Percentiles rank a stretch among this genome's conserved stretches.
phyloP scores from a whole-genome alignment of 1,140 invertebrate species.

The Pseudoatta argentina region DNA sequence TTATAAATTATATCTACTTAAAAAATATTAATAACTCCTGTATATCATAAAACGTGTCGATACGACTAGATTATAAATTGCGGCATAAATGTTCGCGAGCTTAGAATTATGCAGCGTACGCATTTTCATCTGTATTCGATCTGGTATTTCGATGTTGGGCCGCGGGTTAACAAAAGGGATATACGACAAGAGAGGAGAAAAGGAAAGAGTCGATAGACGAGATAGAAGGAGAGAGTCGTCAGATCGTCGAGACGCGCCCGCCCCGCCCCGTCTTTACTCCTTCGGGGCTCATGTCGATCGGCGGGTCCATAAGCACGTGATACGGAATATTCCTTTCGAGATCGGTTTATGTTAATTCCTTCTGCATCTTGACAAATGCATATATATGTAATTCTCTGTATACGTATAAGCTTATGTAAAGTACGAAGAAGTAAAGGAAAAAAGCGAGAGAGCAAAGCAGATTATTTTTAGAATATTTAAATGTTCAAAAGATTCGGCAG shows the following conservation, averaged over 20 bases:
- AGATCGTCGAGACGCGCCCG: constrained; percentile 24
- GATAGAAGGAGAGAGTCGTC: constrained; percentile 39
- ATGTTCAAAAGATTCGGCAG: not conserved
- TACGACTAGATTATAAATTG: not conserved
- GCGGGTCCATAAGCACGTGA: constrained; percentile 12
- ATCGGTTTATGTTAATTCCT: constrained; percentile 42
- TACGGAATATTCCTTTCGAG: constrained; percentile 31
- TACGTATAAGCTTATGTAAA: not conserved
- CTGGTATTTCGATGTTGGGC: not conserved
- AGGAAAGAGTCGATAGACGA: constrained; percentile 19
- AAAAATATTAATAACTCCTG: not conserved
- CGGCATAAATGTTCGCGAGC: too few species aligned
- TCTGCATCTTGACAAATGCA: constrained; percentile 11
- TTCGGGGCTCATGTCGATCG: constrained; percentile 18
- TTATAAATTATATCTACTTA: not conserved
- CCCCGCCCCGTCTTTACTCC: not conserved
- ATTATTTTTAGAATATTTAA: not conserved
- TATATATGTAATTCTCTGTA: constrained; percentile 18
- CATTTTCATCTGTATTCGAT: constrained; percentile 26
- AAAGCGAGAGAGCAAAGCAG: not conserved
- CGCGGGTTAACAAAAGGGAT: constrained; percentile 31
- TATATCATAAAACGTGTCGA: not conserved
- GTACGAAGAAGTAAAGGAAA: not conserved
- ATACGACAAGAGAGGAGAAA: constrained; percentile 4
- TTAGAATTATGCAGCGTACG: constrained; percentile 14